Base-by-base conservation (phyloP, 2,113 vertebrate species). In the Spilogale gracilis region DNA sequence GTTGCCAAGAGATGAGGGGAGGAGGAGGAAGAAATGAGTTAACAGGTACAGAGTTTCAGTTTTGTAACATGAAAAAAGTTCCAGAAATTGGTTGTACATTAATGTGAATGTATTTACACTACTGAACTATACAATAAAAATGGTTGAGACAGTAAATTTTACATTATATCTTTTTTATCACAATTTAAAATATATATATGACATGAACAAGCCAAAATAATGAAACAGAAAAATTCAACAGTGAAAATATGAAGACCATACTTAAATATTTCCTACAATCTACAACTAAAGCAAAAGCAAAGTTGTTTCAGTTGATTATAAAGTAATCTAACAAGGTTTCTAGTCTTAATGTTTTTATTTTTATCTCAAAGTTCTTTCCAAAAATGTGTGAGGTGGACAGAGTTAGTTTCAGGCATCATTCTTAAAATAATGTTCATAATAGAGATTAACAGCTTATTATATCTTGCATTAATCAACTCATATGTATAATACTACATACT, bases 251-350 rank as follows among this genome's bases (percentile, higher is more conserved):
- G 71, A 71, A 4, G 50, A 48, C 30, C 18, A 11, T 71, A 91
- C 27, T 52, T 80, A 89, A 69, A 23, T 21, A 87, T 82, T 30
- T 67, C 65, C 61, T 63, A 73, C 91, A 94, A 74, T 50, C 43
- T n/a, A 76, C 32, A 87, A 82, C 23, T 74, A 85, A 93, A 91
- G 48, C 82, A 71, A 80, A 60, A 80, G 21, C 60, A 50, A 79
- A 63, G 16, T 48, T 89, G 48, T 63, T 96, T 80, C 43, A 86
- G 13, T 52, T 86, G 48, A 81, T 63, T 16, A 38, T 71, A 89
- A 38, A 96, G 48, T 83, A 43, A 69, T 52, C 17, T 83, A 74
- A 80, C 23, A 92, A n/a, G n/a, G 58, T 91, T 74, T 82, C n/a
- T 50, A 32, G 11, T 82, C 50, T 84, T 63, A 67, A 61, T 74